These are phyloP conservation scores for Zaprionus davidi DNA, from an alignment of 1,140 invertebrate species.

Conservation along the genomic window DNA sequence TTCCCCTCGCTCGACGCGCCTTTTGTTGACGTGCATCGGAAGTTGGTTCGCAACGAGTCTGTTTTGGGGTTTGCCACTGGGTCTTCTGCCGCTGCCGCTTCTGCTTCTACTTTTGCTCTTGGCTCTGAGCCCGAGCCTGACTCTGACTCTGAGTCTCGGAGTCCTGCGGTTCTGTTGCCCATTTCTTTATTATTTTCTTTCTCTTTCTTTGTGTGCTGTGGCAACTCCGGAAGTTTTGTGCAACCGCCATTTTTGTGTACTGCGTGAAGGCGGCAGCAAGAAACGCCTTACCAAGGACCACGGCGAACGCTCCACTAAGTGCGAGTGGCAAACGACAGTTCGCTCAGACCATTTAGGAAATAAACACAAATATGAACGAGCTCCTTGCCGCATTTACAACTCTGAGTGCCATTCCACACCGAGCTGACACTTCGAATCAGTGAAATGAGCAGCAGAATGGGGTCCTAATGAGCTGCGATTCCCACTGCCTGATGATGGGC, in stretches of 20 bases:
- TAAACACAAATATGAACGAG: slow-evolving; percentile 49
- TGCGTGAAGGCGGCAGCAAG: not conserved
- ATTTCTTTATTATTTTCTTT: slow-evolving; percentile 23
- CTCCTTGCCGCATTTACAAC: slow-evolving; percentile 24
- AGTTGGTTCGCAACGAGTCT: slow-evolving; percentile 44
- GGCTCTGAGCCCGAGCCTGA: not conserved
- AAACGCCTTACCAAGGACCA: not conserved
- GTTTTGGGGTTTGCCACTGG: slow-evolving; percentile 21
- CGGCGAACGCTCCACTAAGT: not conserved
- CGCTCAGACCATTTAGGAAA: slow-evolving; percentile 37
- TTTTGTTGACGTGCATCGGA: slow-evolving; percentile 55
- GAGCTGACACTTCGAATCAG: slow-evolving; percentile 19
- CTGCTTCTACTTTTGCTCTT: not conserved
- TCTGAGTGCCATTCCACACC: slow-evolving; percentile 29
- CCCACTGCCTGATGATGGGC: not conserved
- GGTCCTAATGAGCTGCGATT: slow-evolving; percentile 34
- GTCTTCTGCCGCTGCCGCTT: not conserved
- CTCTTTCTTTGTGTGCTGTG: slow-evolving; percentile 6
- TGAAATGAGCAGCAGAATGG: slow-evolving; percentile 7
- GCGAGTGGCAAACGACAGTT: slow-evolving; percentile 13
- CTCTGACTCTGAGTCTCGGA: not conserved
- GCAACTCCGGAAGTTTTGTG: slow-evolving; percentile 66
- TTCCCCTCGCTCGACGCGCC: slow-evolving; percentile 27
- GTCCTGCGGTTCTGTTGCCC: slow-evolving; percentile 30
- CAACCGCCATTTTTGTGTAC: slow-evolving; percentile 68